phyloP scores from a whole-genome alignment of 2,797 vertebrate genomes.

The Pseudocheirus occidentalis region DNA sequence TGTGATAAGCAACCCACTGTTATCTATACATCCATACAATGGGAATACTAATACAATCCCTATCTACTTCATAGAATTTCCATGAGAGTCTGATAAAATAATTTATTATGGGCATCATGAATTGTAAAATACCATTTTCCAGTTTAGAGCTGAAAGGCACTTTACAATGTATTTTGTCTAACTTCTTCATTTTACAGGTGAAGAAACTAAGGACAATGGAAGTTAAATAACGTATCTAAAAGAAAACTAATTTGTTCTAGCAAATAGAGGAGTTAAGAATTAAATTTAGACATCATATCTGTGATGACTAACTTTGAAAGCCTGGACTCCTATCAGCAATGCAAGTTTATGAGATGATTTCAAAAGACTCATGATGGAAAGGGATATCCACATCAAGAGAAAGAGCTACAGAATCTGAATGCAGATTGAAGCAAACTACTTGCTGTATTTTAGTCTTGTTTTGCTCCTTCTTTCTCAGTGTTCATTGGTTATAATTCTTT shows the following conservation, averaged over 20 bases:
- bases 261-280: not conserved
- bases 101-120: not conserved
- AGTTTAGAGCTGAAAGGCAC: not conserved
- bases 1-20: too few species aligned
- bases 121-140: not conserved
- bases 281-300: too few species aligned
- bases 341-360: too few species aligned
- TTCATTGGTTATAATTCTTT: too few species aligned
- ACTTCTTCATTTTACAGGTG: not conserved
- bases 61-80: not conserved
- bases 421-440: too few species aligned
- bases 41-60: not conserved
- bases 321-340: too few species aligned
- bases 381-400: too few species aligned
- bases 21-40: not conserved
- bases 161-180: not conserved
- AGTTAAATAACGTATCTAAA: not conserved
- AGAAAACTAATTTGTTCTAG: not conserved
- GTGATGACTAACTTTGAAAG: too few species aligned
- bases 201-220: not conserved
- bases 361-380: too few species aligned
- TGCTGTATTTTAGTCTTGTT: too few species aligned
- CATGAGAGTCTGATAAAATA: not conserved
- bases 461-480: too few species aligned
- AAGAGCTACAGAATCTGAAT: too few species aligned